phyloP scores from a whole-genome alignment of 2,113 vertebrate species.

The Dermatemys mawii region DNA sequence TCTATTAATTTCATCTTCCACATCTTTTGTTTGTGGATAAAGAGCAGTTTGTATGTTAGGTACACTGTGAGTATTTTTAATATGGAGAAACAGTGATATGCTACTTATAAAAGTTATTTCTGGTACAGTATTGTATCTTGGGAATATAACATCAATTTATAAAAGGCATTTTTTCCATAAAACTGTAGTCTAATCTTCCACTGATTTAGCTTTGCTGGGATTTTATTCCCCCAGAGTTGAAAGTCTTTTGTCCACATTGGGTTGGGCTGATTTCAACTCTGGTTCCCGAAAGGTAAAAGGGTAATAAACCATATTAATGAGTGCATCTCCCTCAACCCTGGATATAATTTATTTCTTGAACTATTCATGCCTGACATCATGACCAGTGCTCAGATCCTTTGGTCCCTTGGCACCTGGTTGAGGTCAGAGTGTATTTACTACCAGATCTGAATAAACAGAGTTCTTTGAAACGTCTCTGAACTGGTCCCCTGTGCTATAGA shows the following conservation, averaged over 20 bases:
- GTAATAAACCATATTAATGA: background rate
- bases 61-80: accelerated
- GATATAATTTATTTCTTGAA: accelerated
- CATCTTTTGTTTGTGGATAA: background rate
- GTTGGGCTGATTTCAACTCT: background rate
- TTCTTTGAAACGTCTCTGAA: background rate
- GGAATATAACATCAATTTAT: background rate
- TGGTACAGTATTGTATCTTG: background rate
- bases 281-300: background rate
- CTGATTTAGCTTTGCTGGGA: background rate
- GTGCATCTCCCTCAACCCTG: background rate
- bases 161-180: accelerated
- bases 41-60: background rate
- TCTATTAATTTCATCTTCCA: background rate
- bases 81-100: background rate
- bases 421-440: background rate
- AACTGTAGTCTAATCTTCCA: background rate
- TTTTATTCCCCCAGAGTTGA: background rate
- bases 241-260: background rate
- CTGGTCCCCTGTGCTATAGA: accelerated
- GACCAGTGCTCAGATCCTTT: background rate
- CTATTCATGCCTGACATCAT: background rate
- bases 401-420: background rate
- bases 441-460: background rate
- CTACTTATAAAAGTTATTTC: background rate